phyloP scores from a whole-genome alignment of 2,113 vertebrate species.

The Oophaga pumilio region DNA sequence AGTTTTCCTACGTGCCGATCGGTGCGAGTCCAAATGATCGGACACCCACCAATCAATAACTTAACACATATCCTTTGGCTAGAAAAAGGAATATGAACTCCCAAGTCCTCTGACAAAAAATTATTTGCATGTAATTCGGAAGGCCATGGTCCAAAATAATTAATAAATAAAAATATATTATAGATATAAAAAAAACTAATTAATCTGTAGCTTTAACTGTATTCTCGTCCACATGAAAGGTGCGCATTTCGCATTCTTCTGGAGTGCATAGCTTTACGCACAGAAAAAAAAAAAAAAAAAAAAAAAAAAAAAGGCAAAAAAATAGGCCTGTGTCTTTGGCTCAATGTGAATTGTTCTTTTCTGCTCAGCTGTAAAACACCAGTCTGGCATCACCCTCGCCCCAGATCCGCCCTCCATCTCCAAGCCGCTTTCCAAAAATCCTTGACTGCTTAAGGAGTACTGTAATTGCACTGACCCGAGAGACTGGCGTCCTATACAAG shows the following conservation, averaged over 20 bases:
- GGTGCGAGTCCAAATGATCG: too few species aligned
- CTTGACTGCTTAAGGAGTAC: not conserved
- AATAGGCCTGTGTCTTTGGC: not conserved
- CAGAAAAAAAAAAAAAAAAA: not conserved
- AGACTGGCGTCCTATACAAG: not conserved
- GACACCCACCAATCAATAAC: too few species aligned
- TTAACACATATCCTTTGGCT: too few species aligned
- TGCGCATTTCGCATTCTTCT: not conserved
- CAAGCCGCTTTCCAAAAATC: not conserved
- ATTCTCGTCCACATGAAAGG: not conserved
- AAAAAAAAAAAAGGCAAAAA: not conserved
- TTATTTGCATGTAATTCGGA: too few species aligned
- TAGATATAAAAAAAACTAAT: too few species aligned
- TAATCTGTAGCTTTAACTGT: not conserved
- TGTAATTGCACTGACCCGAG: not conserved
- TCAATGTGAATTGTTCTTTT: constrained; percentile 33
- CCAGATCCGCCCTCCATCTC: not conserved
- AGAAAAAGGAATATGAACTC: too few species aligned
- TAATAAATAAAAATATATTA: too few species aligned
- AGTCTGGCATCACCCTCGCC: constrained; percentile 17
- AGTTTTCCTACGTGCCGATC: too few species aligned
- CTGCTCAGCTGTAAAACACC: constrained; percentile 39
- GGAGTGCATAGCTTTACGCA: not conserved
- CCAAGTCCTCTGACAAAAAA: too few species aligned
- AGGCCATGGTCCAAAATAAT: too few species aligned